phyloP scores from a whole-genome alignment of 2,113 vertebrate species.

The Pitta sordida region DNA sequence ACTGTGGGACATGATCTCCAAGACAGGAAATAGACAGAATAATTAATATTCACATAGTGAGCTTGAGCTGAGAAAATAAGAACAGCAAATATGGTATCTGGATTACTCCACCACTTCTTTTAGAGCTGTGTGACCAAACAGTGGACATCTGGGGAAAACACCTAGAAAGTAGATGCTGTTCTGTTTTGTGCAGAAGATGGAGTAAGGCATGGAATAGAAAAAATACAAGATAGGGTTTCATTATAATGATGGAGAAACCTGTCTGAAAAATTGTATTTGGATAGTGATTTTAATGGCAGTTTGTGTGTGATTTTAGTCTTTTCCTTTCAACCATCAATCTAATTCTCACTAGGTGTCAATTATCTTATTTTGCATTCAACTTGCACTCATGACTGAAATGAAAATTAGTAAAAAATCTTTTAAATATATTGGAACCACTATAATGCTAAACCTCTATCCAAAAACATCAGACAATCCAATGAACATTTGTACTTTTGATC shows the following conservation, averaged over 20 bases:
- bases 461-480: background rate
- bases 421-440: background rate
- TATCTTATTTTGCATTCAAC: background rate
- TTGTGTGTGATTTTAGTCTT: background rate
- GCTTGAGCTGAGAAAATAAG: background rate
- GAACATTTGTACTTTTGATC: background rate
- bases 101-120: background rate
- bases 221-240: background rate
- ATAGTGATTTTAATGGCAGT: background rate
- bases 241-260: background rate
- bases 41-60: background rate
- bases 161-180: background rate
- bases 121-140: background rate
- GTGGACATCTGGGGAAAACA: background rate
- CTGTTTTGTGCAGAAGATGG: background rate
- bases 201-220: background rate
- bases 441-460: no score
- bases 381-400: background rate
- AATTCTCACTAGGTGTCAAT: background rate
- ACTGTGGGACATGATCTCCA: background rate
- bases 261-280: background rate
- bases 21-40: background rate
- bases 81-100: background rate
- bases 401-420: background rate
- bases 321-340: background rate